Evolutionary conservation across 2,113 vertebrate genomes (phyloP).

Genomic region (Astatoreochromis straeleni): DNA sequence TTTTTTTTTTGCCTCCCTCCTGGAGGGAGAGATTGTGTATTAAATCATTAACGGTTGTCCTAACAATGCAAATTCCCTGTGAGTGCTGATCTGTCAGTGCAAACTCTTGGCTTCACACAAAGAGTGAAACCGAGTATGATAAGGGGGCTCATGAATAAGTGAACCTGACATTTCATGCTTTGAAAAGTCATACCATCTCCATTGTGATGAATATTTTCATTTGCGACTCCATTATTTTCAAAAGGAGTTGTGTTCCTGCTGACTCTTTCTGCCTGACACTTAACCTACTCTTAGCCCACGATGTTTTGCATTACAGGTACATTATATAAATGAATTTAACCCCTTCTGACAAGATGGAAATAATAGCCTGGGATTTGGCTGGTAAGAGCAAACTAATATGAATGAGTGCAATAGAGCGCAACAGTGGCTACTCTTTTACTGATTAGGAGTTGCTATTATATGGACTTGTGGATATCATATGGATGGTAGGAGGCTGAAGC

Average conservation of each 20-base stretch:
- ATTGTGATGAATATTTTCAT: not conserved
- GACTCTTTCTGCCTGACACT: not conserved
- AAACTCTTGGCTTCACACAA: not conserved
- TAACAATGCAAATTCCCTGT: slow-evolving; percentile 9
- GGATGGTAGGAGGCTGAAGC: not conserved
- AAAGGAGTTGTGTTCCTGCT: not conserved
- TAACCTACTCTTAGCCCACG: not conserved
- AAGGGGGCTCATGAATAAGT: slow-evolving; percentile 3
- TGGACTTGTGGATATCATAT: not conserved
- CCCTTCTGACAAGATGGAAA: not conserved
- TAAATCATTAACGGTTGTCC: slow-evolving; percentile 32
- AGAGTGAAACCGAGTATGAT: not conserved
- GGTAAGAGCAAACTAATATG: not conserved
- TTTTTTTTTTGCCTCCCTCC: not conserved
- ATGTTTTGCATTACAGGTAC: not conserved
- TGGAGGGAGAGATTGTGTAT: not conserved
- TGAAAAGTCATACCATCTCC: not conserved
- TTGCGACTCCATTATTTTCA: not conserved
- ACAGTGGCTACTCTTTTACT: not conserved
- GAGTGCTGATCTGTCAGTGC: not conserved
- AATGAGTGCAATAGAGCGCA: not conserved
- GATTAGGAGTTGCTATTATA: not conserved
- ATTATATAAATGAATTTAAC: not conserved
- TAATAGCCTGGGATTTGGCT: not conserved
- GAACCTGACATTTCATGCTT: not conserved